Percentiles rank a stretch among this genome's conserved stretches.
Evolutionary conservation across 2,113 vertebrate species (phyloP).

Genomic region (Grammomys dolichurus): DNA sequence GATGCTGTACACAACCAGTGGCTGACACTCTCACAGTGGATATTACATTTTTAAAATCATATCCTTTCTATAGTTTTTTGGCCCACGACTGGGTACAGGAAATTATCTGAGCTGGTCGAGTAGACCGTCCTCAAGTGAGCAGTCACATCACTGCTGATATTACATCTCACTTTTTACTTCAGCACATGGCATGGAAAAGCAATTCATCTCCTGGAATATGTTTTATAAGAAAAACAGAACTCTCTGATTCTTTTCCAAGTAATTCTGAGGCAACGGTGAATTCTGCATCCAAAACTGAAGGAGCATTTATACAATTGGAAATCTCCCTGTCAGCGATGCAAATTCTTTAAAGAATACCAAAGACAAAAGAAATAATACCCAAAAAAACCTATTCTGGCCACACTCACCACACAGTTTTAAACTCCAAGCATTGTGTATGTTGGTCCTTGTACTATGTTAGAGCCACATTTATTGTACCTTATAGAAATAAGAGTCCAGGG

Average conservation of each 20-base stretch:
- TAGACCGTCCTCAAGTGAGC: constrained; percentile 78
- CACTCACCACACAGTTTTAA: not conserved
- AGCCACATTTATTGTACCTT: not conserved
- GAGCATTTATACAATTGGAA: constrained; percentile 75
- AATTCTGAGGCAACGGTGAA: constrained; percentile 73
- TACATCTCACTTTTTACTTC: constrained; percentile 75
- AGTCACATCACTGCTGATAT: constrained; percentile 80
- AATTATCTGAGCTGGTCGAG: constrained; percentile 73
- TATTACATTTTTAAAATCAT: constrained; percentile 64
- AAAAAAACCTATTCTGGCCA: not conserved
- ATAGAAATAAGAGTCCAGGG: not conserved
- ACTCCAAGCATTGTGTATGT: not conserved
- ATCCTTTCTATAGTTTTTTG: constrained; percentile 72
- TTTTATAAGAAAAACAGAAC: constrained; percentile 80
- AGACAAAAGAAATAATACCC: constrained; percentile 18
- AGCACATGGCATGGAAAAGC: constrained; percentile 83
- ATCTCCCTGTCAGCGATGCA: constrained; percentile 69
- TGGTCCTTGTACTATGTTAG: not conserved
- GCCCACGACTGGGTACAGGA: constrained; percentile 72
- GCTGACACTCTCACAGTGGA: constrained; percentile 61
- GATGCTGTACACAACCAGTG: not conserved
- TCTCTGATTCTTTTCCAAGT: constrained; percentile 75
- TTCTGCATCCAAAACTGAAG: constrained; percentile 69
- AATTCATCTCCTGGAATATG: constrained; percentile 84
- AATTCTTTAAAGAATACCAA: constrained; percentile 59